A percentile compares a stretch with the other conserved stretches of the same genome.
Conservation (phyloP, 2,888 invertebrate species). For the Parnassius mnemosyne region DNA sequence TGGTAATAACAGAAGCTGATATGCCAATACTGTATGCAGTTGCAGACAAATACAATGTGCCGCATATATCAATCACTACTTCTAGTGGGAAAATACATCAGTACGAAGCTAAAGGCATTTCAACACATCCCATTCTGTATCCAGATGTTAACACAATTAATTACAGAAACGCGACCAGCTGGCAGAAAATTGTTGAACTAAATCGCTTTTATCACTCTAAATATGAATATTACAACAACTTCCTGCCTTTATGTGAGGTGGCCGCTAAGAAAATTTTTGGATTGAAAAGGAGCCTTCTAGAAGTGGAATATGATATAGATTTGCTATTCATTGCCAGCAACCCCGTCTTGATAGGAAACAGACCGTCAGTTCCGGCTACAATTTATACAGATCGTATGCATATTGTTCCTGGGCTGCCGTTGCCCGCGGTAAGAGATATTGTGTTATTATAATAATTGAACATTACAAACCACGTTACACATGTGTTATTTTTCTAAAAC, state of each 20-base stretch:
- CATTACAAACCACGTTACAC: too few species aligned
- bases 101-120: constrained; percentile 75
- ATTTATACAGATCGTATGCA: constrained; percentile 66
- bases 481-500: too few species aligned
- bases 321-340: constrained; percentile 63
- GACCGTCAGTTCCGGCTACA: constrained; percentile 63
- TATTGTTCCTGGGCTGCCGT: constrained; percentile 52
- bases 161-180: constrained; percentile 59
- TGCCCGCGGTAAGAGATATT: constrained; percentile 50
- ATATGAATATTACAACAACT: constrained; percentile 61
- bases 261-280: constrained; percentile 63
- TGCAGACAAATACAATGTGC: constrained; percentile 75
- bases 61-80: constrained; percentile 76
- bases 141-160: constrained; percentile 71
- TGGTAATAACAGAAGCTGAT: constrained; percentile 79
- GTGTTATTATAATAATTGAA: too few species aligned
- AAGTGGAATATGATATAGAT: constrained; percentile 69
- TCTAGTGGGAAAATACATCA: constrained; percentile 70
- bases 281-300: constrained; percentile 54
- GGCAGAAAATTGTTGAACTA: constrained; percentile 59
- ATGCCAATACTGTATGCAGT: constrained; percentile 71
- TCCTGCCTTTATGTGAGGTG: constrained; percentile 57
- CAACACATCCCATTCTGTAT: constrained; percentile 73
- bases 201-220: constrained; percentile 56
- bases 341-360: constrained; percentile 60